A percentile compares a stretch with the other conserved stretches of the same genome.
These are phyloP conservation scores for Eilema sororculum DNA, from an alignment of 2,888 invertebrate genomes.

Conservation along the genomic window DNA sequence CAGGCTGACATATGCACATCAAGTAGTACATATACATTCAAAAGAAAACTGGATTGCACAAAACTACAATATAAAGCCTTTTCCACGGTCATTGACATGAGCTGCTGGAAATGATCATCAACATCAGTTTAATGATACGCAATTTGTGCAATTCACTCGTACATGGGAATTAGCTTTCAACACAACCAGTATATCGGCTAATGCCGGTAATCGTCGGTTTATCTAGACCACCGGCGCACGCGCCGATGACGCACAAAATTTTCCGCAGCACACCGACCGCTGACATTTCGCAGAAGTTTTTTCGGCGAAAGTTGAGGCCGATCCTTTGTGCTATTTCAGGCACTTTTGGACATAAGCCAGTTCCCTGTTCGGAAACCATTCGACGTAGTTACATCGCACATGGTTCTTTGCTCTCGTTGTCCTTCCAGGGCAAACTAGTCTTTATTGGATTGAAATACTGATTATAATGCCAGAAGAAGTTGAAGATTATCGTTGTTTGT, in stretches of 20 bases:
- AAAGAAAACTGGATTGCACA: not conserved
- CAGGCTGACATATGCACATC: not conserved
- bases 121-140: conserved; percentile 12
- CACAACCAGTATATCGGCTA: conserved; percentile 16
- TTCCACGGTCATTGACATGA: conserved; percentile 14
- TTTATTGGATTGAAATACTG: conserved; percentile 46
- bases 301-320: conserved; percentile 75
- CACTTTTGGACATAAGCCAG: conserved; percentile 80
- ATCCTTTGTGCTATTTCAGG: conserved; percentile 87
- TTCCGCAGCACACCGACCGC: conserved; percentile 69
- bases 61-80: not conserved
- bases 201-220: conserved; percentile 24
- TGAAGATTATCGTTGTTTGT: conserved; percentile 49
- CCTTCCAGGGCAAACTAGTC: conserved; percentile 50
- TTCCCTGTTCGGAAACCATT: conserved; percentile 62
- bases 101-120: conserved; percentile 14
- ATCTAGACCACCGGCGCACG: conserved; percentile 41
- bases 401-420: conserved; percentile 71
- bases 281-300: conserved; percentile 83
- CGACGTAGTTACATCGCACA: conserved; percentile 72
- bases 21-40: no score
- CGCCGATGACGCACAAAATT: conserved; percentile 78
- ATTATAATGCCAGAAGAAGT: conserved; percentile 31
- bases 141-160: conserved; percentile 24
- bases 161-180: conserved; percentile 23